phyloP scores from a whole-genome alignment of 2,888 invertebrate genomes.

The Pseudococcus viburni region DNA sequence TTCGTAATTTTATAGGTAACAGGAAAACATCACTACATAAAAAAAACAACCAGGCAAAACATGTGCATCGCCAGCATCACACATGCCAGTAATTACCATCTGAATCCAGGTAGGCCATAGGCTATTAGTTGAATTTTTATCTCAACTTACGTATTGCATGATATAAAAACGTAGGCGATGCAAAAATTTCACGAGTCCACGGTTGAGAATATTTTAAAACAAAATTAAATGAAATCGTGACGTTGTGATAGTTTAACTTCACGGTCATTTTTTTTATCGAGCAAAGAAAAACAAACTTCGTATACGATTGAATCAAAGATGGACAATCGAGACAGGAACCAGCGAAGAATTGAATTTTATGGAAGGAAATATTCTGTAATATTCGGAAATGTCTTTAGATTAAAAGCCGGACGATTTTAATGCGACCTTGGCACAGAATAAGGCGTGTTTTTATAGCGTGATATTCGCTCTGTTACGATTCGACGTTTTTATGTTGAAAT shows the following conservation, averaged over 20 bases:
- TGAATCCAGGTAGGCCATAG: neutral
- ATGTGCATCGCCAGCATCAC: neutral
- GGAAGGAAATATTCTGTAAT: neutral
- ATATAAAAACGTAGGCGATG: neutral
- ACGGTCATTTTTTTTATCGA: neutral
- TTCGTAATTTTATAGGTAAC: neutral
- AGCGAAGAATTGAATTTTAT: neutral
- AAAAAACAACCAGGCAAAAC: neutral
- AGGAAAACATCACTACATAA: neutral
- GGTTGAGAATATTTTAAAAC: neutral
- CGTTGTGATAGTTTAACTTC: neutral
- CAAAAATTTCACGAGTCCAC: neutral
- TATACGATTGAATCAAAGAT: neutral
- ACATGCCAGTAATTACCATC: neutral
- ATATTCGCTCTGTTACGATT: neutral
- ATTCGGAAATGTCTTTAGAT: constrained; percentile 11
- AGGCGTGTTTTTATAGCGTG: constrained; percentile 31
- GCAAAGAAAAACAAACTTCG: neutral
- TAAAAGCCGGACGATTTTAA: constrained; percentile 9
- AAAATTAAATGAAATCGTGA: constrained; percentile 19
- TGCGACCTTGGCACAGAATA: constrained; percentile 11
- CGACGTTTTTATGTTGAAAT: constrained; percentile 20
- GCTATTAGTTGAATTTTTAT: constrained; percentile 17
- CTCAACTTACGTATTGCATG: neutral
- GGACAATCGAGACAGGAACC: neutral